Evolutionary conservation across 2,888 invertebrate genomes (phyloP).

Genomic region (Theretra japonica): DNA sequence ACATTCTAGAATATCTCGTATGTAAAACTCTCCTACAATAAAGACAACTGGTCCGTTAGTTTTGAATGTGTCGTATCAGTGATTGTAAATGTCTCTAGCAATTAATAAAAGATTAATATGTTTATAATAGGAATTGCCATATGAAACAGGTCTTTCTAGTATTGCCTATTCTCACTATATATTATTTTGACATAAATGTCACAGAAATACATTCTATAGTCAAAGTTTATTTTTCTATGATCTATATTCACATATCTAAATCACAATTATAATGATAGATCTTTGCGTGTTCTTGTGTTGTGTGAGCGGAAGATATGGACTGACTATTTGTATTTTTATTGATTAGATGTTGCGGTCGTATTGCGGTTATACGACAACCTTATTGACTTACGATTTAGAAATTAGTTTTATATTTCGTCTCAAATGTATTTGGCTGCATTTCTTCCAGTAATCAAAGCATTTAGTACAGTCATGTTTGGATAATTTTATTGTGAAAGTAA

Average conservation of each 20-base stretch:
- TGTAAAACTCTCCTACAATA: not conserved
- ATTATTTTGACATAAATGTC: not conserved
- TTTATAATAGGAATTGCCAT: not conserved
- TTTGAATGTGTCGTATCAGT: not conserved
- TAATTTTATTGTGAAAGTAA: conserved; percentile 53
- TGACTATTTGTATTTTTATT: conserved; percentile 23
- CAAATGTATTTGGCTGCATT: conserved; percentile 12
- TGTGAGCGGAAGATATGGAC: not conserved
- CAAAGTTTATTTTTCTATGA: conserved; percentile 21
- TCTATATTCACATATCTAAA: conserved; percentile 25
- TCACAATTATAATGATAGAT: conserved; percentile 23
- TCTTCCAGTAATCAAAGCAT: conserved; percentile 48
- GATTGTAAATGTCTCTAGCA: not conserved
- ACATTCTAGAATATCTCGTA: not conserved
- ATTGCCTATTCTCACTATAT: conserved; percentile 1
- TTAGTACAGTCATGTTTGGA: conserved; percentile 50
- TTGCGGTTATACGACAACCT: not conserved
- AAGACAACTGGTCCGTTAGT: not conserved
- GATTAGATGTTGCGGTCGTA: conserved; percentile 4
- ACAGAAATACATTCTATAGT: not conserved
- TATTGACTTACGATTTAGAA: conserved; percentile 8
- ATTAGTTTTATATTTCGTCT: conserved; percentile 5
- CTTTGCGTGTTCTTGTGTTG: not conserved
- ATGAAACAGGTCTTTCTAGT: not conserved
- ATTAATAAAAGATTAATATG: not conserved